Evolutionary conservation across 2,888 invertebrate genomes (phyloP).

Genomic region (Eupsilia transversa): DNA sequence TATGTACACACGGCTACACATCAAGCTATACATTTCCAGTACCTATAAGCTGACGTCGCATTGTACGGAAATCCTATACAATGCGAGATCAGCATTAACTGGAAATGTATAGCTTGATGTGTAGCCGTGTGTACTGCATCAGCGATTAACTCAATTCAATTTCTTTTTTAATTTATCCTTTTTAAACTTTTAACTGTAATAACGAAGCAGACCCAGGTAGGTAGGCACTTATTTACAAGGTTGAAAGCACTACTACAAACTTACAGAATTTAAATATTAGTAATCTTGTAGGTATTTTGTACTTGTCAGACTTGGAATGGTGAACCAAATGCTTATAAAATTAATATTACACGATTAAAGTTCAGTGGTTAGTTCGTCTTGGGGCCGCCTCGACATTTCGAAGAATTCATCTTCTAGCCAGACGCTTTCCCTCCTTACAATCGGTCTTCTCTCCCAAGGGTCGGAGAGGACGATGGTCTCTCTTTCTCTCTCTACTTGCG

Average conservation of each 20-base stretch:
- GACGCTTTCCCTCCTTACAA: conserved; percentile 90
- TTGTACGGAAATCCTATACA: no score
- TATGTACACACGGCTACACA: no score
- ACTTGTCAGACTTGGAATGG: conserved; percentile 77
- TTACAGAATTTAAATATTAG: conserved; percentile 62
- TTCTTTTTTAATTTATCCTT: neutral
- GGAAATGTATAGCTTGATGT: no score
- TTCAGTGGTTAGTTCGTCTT: conserved; percentile 97
- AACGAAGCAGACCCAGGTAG: conserved; percentile 9
- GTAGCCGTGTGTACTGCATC: no score
- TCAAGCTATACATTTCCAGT: no score
- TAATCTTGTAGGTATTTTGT: conserved; percentile 74
- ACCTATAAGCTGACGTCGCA: no score
- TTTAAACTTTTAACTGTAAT: neutral
- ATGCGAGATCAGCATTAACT: no score
- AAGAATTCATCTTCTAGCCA: conserved; percentile 95
- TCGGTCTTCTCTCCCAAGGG: conserved; percentile 88
- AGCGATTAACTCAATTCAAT: conserved; percentile 1
- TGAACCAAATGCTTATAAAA: conserved; percentile 62
- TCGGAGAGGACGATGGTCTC: conserved; percentile 86
- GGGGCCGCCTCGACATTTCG: conserved; percentile 95
- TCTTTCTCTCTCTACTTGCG: conserved; percentile 84
- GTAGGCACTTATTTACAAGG: conserved; percentile 47
- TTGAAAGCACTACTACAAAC: conserved; percentile 67
- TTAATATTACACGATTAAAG: conserved; percentile 86